Base-by-base conservation (phyloP, 2,113 vertebrate genomes). In the Bufo gargarizans region DNA sequence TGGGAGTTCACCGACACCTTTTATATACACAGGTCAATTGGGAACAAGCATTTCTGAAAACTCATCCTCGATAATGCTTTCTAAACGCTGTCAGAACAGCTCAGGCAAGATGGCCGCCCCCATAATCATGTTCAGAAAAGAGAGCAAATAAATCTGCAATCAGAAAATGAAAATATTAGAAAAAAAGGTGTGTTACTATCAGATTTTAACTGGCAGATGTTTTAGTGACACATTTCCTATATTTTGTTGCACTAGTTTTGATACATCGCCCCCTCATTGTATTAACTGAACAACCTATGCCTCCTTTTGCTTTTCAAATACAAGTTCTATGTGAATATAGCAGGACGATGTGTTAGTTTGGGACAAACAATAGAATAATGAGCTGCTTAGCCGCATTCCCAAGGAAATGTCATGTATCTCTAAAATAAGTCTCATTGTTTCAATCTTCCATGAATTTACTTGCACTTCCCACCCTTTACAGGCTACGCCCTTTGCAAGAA, bases 351-450 rank as follows among this genome's bases (percentile, higher is more conserved):
- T 90, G 88, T 91, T 92, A 91, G 90, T 87, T 92, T 90, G 90
- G 86, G 89, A 59, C 69, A 90, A 89, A 91, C 92, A 92, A 74
- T 79, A 82, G 89, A 87, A 92, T 94, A 95, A 94, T 95, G 92
- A 91, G 33, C 89, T 59, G 90, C 89, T 93, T 94, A 91, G 92
- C 90, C 87, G 82, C 89, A 85, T 92, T 91, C 69, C 84, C 72
- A 91, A 89, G 90, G 91, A 92, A 94, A 91, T 89, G 79, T 81
- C 78, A 81, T 59, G 13, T 0, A 0, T 59, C 89, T 90, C 88
- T 89, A 1, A 72, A 93, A 94, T 90, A 92, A 92, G 91, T 90
- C 91, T 90, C 90, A 89, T 91, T 91, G 89, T 92, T 92, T 90
- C 91, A 85, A 86, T 87, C 58, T 89, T 85, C 6, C 89, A 92